These are phyloP conservation scores for Camelus bactrianus DNA, from an alignment of 2,113 vertebrate genomes.

Conservation along the genomic window DNA sequence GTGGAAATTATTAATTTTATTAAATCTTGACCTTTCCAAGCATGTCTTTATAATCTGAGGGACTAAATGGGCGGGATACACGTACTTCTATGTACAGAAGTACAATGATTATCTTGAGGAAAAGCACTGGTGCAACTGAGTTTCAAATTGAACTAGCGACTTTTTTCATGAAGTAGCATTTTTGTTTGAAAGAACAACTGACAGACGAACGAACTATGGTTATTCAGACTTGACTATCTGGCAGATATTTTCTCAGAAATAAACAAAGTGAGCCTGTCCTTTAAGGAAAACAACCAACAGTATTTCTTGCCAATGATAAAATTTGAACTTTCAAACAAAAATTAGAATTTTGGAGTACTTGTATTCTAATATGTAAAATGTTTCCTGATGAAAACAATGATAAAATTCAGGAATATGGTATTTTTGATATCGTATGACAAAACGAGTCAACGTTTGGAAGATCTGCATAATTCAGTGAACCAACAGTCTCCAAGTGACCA, in stretches of 20 bases:
- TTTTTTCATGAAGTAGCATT: constrained; percentile 4
- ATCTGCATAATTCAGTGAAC: not conserved
- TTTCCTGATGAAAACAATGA: constrained; percentile 11
- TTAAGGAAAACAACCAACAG: constrained; percentile 45
- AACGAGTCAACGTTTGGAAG: not conserved
- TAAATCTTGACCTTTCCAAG: not conserved
- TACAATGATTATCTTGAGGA: not conserved
- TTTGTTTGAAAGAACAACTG: constrained; percentile 56
- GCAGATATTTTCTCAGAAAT: constrained; percentile 65
- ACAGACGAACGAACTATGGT: constrained; percentile 25
- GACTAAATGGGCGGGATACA: not conserved
- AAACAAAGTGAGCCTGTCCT: constrained; percentile 52
- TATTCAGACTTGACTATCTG: constrained; percentile 52
- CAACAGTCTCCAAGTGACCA: not conserved
- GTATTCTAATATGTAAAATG: not conserved
- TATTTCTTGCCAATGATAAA: constrained; percentile 44
- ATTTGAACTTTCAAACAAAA: constrained; percentile 41
- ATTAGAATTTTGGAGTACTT: constrained; percentile 29
- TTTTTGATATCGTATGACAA: not conserved
- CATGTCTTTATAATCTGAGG: not conserved
- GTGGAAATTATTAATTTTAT: constrained; percentile 1
- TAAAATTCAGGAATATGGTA: not conserved
- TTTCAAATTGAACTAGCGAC: constrained; percentile 20
- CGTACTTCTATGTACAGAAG: not conserved
- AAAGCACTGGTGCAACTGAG: not conserved